Percentiles rank a stretch among this genome's conserved stretches.
Evolutionary conservation across 2,113 vertebrate genomes (phyloP).

Genomic region (Eupsittula cactorum): DNA sequence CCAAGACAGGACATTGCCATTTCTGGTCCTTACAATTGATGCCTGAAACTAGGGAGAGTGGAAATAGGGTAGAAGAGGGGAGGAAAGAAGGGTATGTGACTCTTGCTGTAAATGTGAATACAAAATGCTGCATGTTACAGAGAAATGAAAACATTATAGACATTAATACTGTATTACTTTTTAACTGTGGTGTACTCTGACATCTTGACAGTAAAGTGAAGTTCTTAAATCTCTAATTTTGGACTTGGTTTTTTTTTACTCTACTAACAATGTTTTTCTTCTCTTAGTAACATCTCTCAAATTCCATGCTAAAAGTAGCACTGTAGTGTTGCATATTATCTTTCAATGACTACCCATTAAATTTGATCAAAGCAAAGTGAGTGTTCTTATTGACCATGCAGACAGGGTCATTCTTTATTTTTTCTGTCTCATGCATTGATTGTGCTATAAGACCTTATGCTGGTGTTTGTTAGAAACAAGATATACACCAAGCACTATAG

Average conservation of each 20-base stretch:
- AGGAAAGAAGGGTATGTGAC: not conserved
- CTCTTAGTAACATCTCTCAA: not conserved
- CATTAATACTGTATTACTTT: not conserved
- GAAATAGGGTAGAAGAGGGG: not conserved
- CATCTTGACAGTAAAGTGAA: not conserved
- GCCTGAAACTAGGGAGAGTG: not conserved
- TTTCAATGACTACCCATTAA: constrained; percentile 34
- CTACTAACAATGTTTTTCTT: not conserved
- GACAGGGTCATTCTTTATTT: constrained; percentile 16
- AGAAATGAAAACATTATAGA: not conserved
- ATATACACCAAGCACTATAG: not conserved
- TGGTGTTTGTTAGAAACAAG: not conserved
- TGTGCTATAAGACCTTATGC: not conserved
- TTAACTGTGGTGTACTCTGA: not conserved
- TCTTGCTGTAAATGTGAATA: not conserved
- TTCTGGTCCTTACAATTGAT: not conserved
- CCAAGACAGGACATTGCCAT: not conserved
- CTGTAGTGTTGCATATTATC: not conserved
- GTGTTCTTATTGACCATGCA: constrained; percentile 32
- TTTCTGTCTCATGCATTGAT: constrained; percentile 15
- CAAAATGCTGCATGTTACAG: not conserved
- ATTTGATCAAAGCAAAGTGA: constrained; percentile 25
- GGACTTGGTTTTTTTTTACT: not conserved
- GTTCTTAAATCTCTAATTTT: not conserved
- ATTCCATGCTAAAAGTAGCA: not conserved